phyloP scores from a whole-genome alignment of 2,797 vertebrate species.

The Acomys russatus region DNA sequence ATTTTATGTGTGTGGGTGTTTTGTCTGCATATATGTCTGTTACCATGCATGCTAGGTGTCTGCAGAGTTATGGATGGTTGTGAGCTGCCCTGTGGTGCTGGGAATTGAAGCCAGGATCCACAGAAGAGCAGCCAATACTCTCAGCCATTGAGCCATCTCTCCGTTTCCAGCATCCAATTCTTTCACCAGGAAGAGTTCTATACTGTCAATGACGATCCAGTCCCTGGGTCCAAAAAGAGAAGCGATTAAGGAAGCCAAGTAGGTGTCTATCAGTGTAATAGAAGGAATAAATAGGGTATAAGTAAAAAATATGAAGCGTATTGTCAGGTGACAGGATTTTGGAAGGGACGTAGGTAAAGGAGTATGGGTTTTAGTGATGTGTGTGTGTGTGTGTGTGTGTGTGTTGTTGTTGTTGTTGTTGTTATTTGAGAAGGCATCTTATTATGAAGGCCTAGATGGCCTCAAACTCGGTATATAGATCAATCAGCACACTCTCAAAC shows the following conservation, averaged over 20 bases:
- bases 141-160: neutral
- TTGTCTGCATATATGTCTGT: neutral
- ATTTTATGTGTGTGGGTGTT: neutral
- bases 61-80: neutral
- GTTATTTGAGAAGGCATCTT: neutral
- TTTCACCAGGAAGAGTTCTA: neutral
- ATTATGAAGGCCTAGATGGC: too few relatives aligned
- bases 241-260: neutral
- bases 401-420: neutral
- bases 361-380: neutral
- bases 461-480: neutral
- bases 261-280: neutral
- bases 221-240: neutral
- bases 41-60: neutral
- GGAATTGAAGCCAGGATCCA: neutral
- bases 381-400: neutral
- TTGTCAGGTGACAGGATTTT: neutral
- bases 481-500: neutral
- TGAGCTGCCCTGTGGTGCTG: neutral
- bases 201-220: neutral
- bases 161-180: neutral
- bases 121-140: neutral
- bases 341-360: neutral
- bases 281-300: neutral
- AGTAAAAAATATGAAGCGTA: neutral